A percentile compares a stretch with the other conserved stretches of the same genome.
phyloP scores from a whole-genome alignment of 2,113 vertebrate genomes.

The Circaetus gallicus region DNA sequence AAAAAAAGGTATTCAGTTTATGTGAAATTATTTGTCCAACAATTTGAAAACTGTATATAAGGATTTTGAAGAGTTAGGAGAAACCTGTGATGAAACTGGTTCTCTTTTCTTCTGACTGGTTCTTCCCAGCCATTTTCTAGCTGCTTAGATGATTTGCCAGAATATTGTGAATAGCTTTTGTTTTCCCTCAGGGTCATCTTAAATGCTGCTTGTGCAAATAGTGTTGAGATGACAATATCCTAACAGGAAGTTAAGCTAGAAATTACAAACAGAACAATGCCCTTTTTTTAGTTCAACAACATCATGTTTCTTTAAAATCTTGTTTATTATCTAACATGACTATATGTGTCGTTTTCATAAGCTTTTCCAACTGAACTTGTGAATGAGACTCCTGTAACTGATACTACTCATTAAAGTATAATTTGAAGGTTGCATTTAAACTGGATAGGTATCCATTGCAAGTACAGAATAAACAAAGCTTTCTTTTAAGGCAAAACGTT shows the following conservation, averaged over 20 bases:
- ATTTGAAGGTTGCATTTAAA: neutral
- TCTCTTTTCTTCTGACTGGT: neutral
- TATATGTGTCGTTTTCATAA: neutral
- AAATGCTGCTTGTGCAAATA: neutral
- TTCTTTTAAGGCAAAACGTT: neutral
- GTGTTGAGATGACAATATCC: neutral
- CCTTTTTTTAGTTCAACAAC: neutral
- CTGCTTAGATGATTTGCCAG: neutral
- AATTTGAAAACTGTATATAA: neutral
- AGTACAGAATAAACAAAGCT: neutral
- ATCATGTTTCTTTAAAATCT: neutral
- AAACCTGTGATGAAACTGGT: neutral
- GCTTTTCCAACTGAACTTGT: neutral
- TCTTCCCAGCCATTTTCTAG: neutral
- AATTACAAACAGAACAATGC: neutral
- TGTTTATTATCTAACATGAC: neutral
- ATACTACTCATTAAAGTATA: constrained; percentile 43
- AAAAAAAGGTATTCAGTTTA: neutral
- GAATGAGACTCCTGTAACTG: constrained; percentile 4
- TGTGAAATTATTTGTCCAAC: neutral
- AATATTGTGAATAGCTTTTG: neutral
- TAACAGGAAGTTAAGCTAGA: neutral
- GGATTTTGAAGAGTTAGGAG: neutral
- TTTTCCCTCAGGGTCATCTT: neutral
- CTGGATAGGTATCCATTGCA: neutral